phyloP scores from a whole-genome alignment of 2,797 vertebrate genomes.

The Cossypha polioptera region DNA sequence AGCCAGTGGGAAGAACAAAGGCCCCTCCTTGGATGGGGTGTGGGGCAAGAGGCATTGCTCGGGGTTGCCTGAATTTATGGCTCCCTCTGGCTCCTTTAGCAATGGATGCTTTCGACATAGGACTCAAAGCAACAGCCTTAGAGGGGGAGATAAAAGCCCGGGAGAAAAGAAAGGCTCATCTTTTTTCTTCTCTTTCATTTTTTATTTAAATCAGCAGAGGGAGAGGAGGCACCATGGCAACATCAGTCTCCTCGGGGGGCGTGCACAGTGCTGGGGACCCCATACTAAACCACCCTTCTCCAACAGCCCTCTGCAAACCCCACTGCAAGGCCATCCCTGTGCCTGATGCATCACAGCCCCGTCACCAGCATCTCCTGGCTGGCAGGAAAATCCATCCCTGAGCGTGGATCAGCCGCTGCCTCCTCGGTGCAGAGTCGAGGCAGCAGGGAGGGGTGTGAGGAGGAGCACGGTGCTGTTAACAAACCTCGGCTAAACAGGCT shows the following conservation, averaged over 20 bases:
- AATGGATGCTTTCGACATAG: slow-evolving; percentile 2
- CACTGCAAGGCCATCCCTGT: not conserved
- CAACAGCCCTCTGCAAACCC: not conserved
- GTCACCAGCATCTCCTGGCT: not conserved
- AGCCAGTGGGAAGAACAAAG: slow-evolving; percentile 32
- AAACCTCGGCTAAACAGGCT: slow-evolving; percentile 65
- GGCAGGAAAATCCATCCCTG: not conserved
- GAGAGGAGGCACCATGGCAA: slow-evolving; percentile 68
- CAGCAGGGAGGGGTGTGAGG: not conserved
- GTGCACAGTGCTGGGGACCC: not conserved
- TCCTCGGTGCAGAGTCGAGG: not conserved
- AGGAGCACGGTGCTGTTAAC: slow-evolving; percentile 68
- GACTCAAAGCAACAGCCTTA: slow-evolving; percentile 35
- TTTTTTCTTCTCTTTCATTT: not conserved
- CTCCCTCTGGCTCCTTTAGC: slow-evolving; percentile 52
- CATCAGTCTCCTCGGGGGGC: not conserved
- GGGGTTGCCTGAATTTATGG: slow-evolving; percentile 32
- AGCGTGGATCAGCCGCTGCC: not conserved
- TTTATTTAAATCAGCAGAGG: not conserved
- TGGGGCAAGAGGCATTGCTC: not conserved
- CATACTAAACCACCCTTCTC: slow-evolving; percentile 1
- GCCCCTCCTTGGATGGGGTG: not conserved
- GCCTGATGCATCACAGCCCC: not conserved
- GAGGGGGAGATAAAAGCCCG: slow-evolving; percentile 51
- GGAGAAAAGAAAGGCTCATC: slow-evolving; percentile 57